Conservation (phyloP, 92 coral and sea anemone genomes). For the Heteractis magnifica region DNA sequence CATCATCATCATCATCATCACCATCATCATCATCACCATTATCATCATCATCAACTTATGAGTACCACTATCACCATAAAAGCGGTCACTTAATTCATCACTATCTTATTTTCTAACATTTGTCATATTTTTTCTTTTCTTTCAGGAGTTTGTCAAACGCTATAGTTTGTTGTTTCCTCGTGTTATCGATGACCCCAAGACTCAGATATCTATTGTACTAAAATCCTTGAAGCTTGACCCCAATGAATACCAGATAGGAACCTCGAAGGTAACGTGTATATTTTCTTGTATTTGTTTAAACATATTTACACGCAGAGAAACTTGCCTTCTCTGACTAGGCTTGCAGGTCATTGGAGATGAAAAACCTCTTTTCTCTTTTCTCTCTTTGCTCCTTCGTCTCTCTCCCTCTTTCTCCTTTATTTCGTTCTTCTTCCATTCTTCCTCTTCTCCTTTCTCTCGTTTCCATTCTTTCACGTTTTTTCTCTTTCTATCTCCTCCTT, state of each 20-base stretch:
- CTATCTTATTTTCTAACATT: too few species aligned
- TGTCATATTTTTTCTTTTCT: background rate
- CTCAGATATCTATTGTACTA: conserved; percentile 61
- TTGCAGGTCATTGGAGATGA: too few species aligned
- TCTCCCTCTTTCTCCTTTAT: background rate
- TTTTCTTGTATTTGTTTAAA: too few species aligned
- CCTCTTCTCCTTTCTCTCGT: too few species aligned
- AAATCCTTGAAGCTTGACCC: conserved; percentile 67
- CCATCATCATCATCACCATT: background rate
- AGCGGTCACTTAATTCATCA: background rate
- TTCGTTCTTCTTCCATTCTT: background rate
- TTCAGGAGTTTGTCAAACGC: conserved; percentile 79
- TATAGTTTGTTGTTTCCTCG: conserved; percentile 84
- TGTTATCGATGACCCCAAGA: conserved; percentile 44
- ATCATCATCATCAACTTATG: background rate
- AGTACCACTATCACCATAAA: background rate
- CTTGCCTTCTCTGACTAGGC: too few species aligned
- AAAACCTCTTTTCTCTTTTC: too few species aligned
- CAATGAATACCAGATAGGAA: conserved; percentile 84
- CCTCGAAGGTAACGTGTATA: conserved; percentile 54
- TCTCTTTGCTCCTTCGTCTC: too few species aligned
- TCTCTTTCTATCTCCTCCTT: too few species aligned
- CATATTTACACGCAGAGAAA: too few species aligned
- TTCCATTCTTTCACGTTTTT: background rate
- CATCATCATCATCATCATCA: background rate